These are phyloP conservation scores for Philereme transversata DNA, from an alignment of 2,888 invertebrate species.

Conservation along the genomic window DNA sequence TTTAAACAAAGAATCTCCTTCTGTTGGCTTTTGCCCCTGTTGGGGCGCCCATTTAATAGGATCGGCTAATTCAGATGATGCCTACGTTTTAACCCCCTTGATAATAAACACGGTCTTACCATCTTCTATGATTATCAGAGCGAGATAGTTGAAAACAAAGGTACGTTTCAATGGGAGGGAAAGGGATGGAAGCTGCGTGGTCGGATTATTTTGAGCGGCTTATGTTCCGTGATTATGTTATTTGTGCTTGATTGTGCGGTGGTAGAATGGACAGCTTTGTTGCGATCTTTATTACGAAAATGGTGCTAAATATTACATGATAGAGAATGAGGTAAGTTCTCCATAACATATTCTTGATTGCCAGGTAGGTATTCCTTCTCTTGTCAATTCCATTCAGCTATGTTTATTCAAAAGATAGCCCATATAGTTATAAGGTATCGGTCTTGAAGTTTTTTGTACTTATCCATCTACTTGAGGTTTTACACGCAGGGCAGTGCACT, in stretches of 20 bases:
- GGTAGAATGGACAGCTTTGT: slow-evolving; percentile 26
- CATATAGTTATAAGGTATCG: too few species aligned
- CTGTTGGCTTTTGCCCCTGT: slow-evolving; percentile 77
- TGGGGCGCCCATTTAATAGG: slow-evolving; percentile 73
- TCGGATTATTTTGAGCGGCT: slow-evolving; percentile 63
- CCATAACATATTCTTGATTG: too few species aligned
- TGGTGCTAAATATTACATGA: background rate
- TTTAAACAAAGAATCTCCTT: slow-evolving; percentile 80
- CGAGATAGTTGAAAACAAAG: slow-evolving; percentile 36
- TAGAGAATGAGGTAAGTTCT: too few species aligned
- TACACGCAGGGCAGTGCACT: too few species aligned
- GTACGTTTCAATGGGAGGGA: slow-evolving; percentile 25
- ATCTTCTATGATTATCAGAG: slow-evolving; percentile 40
- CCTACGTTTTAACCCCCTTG: slow-evolving; percentile 73
- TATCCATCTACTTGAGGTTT: too few species aligned
- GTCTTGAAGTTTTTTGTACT: too few species aligned
- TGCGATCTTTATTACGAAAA: slow-evolving; percentile 18
- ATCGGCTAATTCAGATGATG: slow-evolving; percentile 80
- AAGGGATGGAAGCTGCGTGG: slow-evolving; percentile 58
- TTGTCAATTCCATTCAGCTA: too few species aligned
- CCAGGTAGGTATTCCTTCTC: too few species aligned
- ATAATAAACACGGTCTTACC: slow-evolving; percentile 61
- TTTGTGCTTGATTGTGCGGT: slow-evolving; percentile 35
- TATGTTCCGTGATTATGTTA: slow-evolving; percentile 55
- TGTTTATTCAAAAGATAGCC: too few species aligned